Evolutionary conservation across 35 echinoderm and acorn worm genomes (phyloP), one percentile per base, ranked within the genome.

Genomic region (Ptychodera flava): DNA sequence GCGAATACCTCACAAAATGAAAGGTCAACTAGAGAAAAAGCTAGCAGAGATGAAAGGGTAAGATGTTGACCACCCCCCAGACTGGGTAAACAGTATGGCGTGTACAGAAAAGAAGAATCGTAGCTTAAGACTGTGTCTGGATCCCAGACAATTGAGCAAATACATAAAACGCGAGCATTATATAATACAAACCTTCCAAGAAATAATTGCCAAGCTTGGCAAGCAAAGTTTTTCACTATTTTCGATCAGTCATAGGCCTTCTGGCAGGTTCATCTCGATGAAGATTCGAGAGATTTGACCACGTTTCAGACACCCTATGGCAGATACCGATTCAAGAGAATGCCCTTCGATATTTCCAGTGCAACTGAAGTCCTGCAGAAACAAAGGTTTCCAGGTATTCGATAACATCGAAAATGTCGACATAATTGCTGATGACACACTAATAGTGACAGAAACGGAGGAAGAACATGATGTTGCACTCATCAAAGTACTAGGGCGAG

Each of bases 231-330:
- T 35, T 83, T 83, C 35, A 83, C 33, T 37, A 35, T 83, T 14
- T 83, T 93, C 1, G 91, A 93, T 82, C 83, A 83, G 30, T 79
- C 45, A 33, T 38, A 38, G 85, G 87, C 77, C 78, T 93, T 86
- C 75, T 93, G 87, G 83, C 91, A 93, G 76, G 76, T 93, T 29
- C 77, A 76, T 29, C 83, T 93, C 15, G 79, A 31, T 37, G 76
- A 89, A 0, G 88, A 89, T 0, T 89, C 87, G 10, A n/a, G 33
- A 0, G 35, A 83, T 10, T 28, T 83, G 27, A 36, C n/a, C 30
- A 83, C 82, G 0, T 91, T 90, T 36, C 85, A 91, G 33, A 81
- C 83, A 14, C 83, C 89, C 16, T 91, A 45, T 78, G 84, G 89
- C 29, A 1, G 89, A 27, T 86, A 91, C 34, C 31, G 78, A 33